Evolutionary conservation across 2,888 invertebrate genomes (phyloP).

Genomic region (Mythimna loreyi): DNA sequence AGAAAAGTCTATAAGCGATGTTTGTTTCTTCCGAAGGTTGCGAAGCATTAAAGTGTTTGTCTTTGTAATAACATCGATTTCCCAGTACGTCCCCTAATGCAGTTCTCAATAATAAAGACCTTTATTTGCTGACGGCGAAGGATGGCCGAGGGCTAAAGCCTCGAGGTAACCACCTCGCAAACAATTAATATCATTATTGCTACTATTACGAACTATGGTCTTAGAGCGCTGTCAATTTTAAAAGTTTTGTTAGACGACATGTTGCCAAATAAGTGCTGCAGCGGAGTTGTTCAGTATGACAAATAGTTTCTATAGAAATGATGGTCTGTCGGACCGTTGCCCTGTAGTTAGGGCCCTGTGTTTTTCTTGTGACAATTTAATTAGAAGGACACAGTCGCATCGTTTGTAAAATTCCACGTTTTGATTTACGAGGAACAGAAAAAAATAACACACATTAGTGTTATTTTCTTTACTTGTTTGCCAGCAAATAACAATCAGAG

Average conservation of each 20-base stretch:
- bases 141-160: neutral
- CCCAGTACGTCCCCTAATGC: neutral
- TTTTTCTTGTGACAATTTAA: neutral
- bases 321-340: no score
- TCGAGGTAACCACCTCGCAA: neutral
- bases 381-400: neutral
- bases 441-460: no score
- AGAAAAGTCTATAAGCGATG: neutral
- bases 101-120: neutral
- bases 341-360: constrained; percentile 2
- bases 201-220: neutral
- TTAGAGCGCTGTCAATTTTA: no score
- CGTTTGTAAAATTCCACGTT: neutral
- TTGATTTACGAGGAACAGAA: neutral
- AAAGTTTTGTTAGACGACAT: no score
- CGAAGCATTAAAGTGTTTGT: neutral
- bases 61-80: neutral
- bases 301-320: no score
- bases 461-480: constrained; percentile 2
- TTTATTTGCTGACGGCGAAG: neutral
- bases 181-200: neutral
- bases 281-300: no score
- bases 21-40: neutral
- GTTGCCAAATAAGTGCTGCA: no score
- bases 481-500: neutral